Base-by-base conservation (phyloP, 2,888 invertebrate genomes). In the Palloptera scutellata region DNA sequence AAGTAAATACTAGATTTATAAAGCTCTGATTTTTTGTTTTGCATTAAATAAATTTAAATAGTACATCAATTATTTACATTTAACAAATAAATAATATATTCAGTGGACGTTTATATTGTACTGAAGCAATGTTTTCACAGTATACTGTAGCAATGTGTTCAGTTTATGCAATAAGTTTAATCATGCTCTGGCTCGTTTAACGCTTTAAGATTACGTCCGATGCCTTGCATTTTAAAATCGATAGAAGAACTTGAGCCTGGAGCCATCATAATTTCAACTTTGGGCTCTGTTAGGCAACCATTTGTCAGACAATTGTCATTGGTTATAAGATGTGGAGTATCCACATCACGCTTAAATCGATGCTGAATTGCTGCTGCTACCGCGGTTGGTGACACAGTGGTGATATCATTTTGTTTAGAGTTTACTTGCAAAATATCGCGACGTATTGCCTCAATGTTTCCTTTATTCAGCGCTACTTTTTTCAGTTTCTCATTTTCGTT, bases 151-250 rank as follows among this genome's bases (percentile, higher is more conserved):
- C 63, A 43, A n/a, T n/a, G 10, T 19, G 19, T 55, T 55, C 6
- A 19, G n/a, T 42, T 19, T 42, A 20, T 4, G 52, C 19, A 61
- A 9, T 17, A 57, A 19, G 11, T 20, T 61, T 19, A 66, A 41
- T 63, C 52, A 60, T 62, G 64, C n/a, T 72, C 67, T 20, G 73
- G 72, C 53, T 81, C 79, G 8, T 75, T 74, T 13, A 84, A 66
- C n/a, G 80, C 81, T 68, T 84, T 83, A 40, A 84, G 75, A 70
- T 84, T 83, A 20, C 84, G 79, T 17, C 84, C 82, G 58, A 81
- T 75, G 13, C 76, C 78, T 69, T 80, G 78, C 11, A 78, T 61
- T 69, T 83, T 78, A 12, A 74, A 62, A 20, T 73, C 75, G 4
- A 78, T 54, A 1, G 65, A 61, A 12, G 70, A 68, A 57, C 68